A percentile compares a stretch with the other conserved stretches of the same genome.
These are phyloP conservation scores for Peromyscus melanophrys DNA, from an alignment of 2,797 vertebrate species.

Conservation along the genomic window DNA sequence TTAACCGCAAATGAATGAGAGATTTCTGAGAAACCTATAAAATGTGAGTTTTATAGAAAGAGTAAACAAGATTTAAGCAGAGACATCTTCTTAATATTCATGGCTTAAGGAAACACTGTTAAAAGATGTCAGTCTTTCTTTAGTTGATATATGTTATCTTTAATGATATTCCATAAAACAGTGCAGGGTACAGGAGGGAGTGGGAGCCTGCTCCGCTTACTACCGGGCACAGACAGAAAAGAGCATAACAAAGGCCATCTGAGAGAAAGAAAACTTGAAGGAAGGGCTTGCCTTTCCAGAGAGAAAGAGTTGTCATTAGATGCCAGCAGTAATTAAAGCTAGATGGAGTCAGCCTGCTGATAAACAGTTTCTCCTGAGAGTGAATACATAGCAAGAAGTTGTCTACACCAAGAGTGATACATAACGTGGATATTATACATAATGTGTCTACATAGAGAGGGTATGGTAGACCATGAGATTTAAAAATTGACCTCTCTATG, in stretches of 20 bases:
- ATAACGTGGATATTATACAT: no score
- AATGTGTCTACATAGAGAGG: neutral
- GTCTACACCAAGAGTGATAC: neutral
- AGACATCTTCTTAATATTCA: neutral
- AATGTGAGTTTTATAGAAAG: neutral
- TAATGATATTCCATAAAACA: conserved; percentile 12
- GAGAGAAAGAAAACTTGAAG: neutral
- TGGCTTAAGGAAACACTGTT: neutral
- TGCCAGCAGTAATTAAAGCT: neutral
- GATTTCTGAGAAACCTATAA: neutral
- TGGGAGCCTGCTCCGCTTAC: neutral
- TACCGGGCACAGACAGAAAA: neutral
- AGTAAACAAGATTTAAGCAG: conserved; percentile 14
- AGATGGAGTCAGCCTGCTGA: neutral
- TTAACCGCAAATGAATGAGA: neutral
- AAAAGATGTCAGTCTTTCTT: neutral
- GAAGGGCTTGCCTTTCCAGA: neutral
- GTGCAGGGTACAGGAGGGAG: no score
- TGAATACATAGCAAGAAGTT: neutral
- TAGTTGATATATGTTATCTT: neutral
- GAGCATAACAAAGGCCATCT: neutral
- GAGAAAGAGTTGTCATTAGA: neutral
- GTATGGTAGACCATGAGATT: neutral
- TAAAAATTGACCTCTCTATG: neutral
- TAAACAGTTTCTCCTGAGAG: neutral